A percentile compares a stretch with the other conserved stretches of the same genome.
Evolutionary conservation across 2,888 invertebrate species (phyloP).

Genomic region (Tuta absoluta): DNA sequence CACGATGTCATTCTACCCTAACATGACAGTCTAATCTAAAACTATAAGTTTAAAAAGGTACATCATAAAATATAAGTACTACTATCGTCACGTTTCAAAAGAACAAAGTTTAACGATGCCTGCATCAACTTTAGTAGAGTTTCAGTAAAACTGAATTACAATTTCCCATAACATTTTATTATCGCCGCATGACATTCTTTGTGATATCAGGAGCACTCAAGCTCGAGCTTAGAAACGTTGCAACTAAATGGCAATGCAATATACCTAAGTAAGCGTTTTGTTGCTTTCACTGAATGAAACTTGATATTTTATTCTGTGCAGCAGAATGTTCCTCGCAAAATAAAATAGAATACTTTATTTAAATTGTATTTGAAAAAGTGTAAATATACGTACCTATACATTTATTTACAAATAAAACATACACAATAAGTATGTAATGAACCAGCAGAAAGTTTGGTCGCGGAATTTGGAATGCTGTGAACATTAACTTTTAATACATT

Average conservation of each 20-base stretch:
- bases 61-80: too few relatives aligned
- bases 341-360: not conserved
- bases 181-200: not conserved
- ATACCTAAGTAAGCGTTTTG: conserved; percentile 21
- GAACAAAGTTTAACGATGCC: not conserved
- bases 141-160: not conserved
- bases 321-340: not conserved
- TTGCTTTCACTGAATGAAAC: conserved; percentile 18
- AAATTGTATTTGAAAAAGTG: not conserved
- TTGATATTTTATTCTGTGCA: conserved; percentile 15
- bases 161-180: conserved; percentile 9
- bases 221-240: conserved; percentile 13
- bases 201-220: conserved; percentile 17
- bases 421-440: too few relatives aligned
- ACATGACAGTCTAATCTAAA: too few relatives aligned
- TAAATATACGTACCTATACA: not conserved
- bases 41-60: too few relatives aligned
- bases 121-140: not conserved
- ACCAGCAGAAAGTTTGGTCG: too few relatives aligned
- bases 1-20: too few relatives aligned
- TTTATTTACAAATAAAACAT: not conserved
- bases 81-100: not conserved
- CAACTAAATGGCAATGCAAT: conserved; percentile 19
- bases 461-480: too few relatives aligned
- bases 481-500: too few relatives aligned